These are phyloP conservation scores for Creontiades dilutus DNA, from an alignment of 2,888 invertebrate genomes.

Conservation along the genomic window DNA sequence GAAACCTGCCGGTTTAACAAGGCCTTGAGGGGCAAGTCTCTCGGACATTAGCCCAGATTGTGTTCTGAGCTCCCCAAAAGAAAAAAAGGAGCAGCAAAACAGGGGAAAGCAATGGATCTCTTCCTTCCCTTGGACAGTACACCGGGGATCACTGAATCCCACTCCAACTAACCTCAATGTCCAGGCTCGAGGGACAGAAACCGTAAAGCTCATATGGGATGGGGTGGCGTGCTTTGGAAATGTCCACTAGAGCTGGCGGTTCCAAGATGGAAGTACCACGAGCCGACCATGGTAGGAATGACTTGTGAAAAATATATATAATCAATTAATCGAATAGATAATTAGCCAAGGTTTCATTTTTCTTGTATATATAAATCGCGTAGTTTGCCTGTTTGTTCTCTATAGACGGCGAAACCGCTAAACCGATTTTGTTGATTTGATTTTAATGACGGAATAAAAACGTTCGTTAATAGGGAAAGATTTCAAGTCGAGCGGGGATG, in stretches of 20 bases:
- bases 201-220: background rate
- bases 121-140: background rate
- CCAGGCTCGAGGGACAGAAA: background rate
- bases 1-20: constrained; percentile 16
- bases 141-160: background rate
- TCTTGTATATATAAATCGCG: too few species aligned
- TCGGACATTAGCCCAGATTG: constrained; percentile 27
- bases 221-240: background rate
- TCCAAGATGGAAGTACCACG: background rate
- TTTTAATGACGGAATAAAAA: too few species aligned
- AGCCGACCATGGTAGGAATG: background rate
- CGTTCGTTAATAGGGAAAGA: too few species aligned
- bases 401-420: too few species aligned
- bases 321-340: too few species aligned
- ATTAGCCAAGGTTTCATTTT: too few species aligned
- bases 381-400: too few species aligned
- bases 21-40: background rate
- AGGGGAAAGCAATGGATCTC: constrained; percentile 26
- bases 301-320: too few species aligned
- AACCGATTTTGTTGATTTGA: too few species aligned
- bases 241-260: background rate
- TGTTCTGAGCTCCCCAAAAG: background rate
- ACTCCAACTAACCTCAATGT: constrained; percentile 27
- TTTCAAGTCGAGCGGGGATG: too few species aligned
- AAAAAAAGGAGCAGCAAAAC: background rate